phyloP scores from a whole-genome alignment of 2,113 vertebrate genomes.

The Thunnus maccoyii region DNA sequence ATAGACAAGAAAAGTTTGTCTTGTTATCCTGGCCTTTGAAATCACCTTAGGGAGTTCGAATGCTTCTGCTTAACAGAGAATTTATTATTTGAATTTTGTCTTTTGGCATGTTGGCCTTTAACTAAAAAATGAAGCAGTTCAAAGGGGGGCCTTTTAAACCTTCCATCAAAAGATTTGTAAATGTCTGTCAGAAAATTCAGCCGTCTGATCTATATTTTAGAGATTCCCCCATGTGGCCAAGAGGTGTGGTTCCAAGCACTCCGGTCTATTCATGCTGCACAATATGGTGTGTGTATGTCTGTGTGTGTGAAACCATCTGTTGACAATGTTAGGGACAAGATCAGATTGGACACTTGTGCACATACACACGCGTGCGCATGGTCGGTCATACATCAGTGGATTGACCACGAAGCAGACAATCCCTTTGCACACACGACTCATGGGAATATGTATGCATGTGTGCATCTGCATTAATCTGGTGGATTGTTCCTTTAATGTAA shows the following conservation, averaged over 20 bases:
- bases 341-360: constrained; percentile 51
- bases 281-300: constrained; percentile 25
- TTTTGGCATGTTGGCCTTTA: constrained; percentile 65
- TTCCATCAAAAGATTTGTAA: constrained; percentile 77
- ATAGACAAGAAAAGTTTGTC: constrained; percentile 21
- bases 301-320: constrained; percentile 21
- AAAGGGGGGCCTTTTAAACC: constrained; percentile 58
- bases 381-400: constrained; percentile 48
- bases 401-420: constrained; percentile 28
- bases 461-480: constrained; percentile 23
- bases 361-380: constrained; percentile 3
- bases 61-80: constrained; percentile 59
- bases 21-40: constrained; percentile 42
- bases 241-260: constrained; percentile 50
- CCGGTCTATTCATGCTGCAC: constrained; percentile 24
- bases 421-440: constrained; percentile 21
- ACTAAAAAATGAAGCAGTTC: constrained; percentile 72
- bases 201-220: constrained; percentile 78
- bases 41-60: constrained; percentile 13
- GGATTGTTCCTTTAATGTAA: neutral
- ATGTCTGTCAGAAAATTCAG: constrained; percentile 62
- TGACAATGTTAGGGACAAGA: constrained; percentile 41
- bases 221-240: constrained; percentile 54
- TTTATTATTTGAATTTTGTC: constrained; percentile 64
- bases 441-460: constrained; percentile 20